Evolutionary conservation across 2,113 vertebrate species (phyloP).

Genomic region (Vireo altiloquus): DNA sequence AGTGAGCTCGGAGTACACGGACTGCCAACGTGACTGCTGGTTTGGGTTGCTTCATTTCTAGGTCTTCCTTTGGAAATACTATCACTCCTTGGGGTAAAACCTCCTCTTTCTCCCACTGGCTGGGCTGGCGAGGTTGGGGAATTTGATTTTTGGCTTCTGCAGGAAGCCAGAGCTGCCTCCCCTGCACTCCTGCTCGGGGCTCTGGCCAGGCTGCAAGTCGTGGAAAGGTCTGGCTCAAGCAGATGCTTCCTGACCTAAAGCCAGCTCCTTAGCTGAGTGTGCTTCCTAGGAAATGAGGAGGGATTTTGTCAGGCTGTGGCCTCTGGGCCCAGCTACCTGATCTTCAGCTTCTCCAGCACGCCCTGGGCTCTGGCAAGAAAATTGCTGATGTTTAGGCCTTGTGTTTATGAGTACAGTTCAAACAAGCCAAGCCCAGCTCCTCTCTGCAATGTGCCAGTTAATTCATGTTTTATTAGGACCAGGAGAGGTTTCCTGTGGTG

Average conservation of each 20-base stretch:
- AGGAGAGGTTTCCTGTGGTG: not conserved
- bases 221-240: not conserved
- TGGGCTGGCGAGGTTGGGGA: not conserved
- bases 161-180: not conserved
- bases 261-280: not conserved
- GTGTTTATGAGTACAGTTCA: not conserved
- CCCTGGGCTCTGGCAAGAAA: not conserved
- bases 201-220: not conserved
- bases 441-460: not conserved
- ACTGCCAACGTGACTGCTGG: fast-evolving
- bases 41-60: not conserved
- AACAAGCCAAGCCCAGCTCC: not conserved
- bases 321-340: not conserved
- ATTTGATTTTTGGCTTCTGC: not conserved
- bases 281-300: not conserved
- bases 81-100: not conserved
- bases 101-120: not conserved
- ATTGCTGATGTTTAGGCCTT: not conserved
- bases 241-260: not conserved
- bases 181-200: not conserved
- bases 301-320: not conserved
- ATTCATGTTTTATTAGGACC: not conserved
- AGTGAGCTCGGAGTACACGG: fast-evolving
- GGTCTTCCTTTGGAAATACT: not conserved
- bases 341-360: not conserved